phyloP scores from a whole-genome alignment of 2,888 invertebrate genomes.

The Drosophila mulleri region DNA sequence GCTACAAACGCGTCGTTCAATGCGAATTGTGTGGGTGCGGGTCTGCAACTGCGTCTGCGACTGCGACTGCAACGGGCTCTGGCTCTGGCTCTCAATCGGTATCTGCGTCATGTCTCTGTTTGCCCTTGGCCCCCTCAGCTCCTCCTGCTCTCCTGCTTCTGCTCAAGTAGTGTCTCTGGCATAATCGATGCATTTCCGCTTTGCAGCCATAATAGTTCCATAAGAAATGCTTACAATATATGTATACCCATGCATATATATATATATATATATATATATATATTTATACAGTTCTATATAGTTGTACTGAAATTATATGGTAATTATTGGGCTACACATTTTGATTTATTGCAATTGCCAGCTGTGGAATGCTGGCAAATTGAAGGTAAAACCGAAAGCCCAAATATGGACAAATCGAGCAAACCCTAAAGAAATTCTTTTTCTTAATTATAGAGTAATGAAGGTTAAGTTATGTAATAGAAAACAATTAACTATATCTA shows the following conservation, averaged over 20 bases:
- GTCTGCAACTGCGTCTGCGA: slow-evolving; percentile 24
- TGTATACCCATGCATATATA: slow-evolving; percentile 14
- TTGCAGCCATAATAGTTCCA: slow-evolving; percentile 20
- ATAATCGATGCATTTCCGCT: slow-evolving; percentile 77
- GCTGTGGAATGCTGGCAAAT: slow-evolving; percentile 22
- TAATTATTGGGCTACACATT: slow-evolving; percentile 51
- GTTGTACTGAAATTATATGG: slow-evolving; percentile 51
- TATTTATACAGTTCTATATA: slow-evolving; percentile 9
- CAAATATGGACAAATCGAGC: slow-evolving; percentile 38
- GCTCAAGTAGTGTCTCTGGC: slow-evolving; percentile 28
- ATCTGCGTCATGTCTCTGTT: slow-evolving; percentile 4
- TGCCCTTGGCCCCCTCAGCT: neutral
- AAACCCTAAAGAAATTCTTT: slow-evolving; percentile 22
- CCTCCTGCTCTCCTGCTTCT: neutral
- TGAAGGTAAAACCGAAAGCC: slow-evolving; percentile 28
- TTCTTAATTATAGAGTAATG: slow-evolving; percentile 24
- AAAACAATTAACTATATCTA: neutral
- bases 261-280: slow-evolving; percentile 7
- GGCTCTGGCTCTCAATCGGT: neutral
- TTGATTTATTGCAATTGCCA: slow-evolving; percentile 61
- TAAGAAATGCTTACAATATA: slow-evolving; percentile 24
- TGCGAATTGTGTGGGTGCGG: slow-evolving; percentile 41
- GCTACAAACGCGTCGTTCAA: slow-evolving; percentile 29
- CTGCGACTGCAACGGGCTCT: slow-evolving; percentile 16
- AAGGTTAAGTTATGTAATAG: slow-evolving; percentile 36